Evolutionary conservation across 2,797 vertebrate species (phyloP).

Genomic region (Ptychadena robeensis): DNA sequence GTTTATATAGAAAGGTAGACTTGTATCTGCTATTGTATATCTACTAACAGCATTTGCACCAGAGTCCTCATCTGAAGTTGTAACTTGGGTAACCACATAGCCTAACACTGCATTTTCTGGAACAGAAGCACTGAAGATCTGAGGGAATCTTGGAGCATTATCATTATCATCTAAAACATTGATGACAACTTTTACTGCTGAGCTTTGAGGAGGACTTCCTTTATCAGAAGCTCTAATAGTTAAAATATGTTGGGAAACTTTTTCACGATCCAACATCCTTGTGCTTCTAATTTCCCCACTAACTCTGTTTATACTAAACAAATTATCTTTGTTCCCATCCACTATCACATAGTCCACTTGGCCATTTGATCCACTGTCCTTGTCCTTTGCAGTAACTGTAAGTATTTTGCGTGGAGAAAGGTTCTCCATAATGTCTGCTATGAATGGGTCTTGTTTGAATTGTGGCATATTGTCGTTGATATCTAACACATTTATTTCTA

Average conservation of each 20-base stretch:
- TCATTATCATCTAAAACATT: conserved; percentile 93
- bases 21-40: conserved; percentile 88
- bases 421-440: conserved; percentile 89
- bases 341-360: conserved; percentile 89
- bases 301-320: conserved; percentile 86
- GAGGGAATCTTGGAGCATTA: conserved; percentile 94
- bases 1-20: conserved; percentile 90
- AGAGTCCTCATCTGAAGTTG: conserved; percentile 92
- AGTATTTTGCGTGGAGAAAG: conserved; percentile 87
- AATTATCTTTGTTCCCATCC: conserved; percentile 88
- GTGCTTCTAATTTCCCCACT: conserved; percentile 90
- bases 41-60: conserved; percentile 89
- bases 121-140: conserved; percentile 93
- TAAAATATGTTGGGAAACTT: conserved; percentile 80
- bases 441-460: conserved; percentile 89
- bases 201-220: conserved; percentile 83
- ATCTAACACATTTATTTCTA: conserved; percentile 88
- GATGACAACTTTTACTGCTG: conserved; percentile 83
- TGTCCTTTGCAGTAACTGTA: conserved; percentile 84
- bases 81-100: conserved; percentile 90
- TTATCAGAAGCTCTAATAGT: conserved; percentile 88
- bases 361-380: conserved; percentile 89
- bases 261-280: conserved; percentile 89
- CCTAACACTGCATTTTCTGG: conserved; percentile 93
- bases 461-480: conserved; percentile 91